phyloP scores from a whole-genome alignment of 2,888 invertebrate species.

The Axea sp. region DNA sequence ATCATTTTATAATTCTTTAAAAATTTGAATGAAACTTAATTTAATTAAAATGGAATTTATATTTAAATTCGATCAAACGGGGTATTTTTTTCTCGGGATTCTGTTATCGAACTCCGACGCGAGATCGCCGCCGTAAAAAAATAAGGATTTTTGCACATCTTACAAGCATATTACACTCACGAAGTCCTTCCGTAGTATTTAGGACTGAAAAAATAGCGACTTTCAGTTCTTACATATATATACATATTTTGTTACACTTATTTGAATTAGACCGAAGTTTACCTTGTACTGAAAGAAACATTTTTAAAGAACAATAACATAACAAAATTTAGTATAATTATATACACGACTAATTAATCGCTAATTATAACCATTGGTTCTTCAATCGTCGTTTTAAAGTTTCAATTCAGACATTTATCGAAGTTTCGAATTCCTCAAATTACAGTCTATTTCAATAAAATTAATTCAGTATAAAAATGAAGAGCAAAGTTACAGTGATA shows the following conservation, averaged over 20 bases:
- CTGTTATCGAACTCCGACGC: constrained; percentile 18
- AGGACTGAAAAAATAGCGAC: constrained; percentile 18
- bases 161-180: constrained; percentile 34
- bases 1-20: no score
- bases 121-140: constrained; percentile 43
- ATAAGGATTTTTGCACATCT: constrained; percentile 34
- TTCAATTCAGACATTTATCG: no score
- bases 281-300: constrained; percentile 2
- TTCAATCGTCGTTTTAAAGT: no score
- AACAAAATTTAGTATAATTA: no score
- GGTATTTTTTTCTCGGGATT: no score
- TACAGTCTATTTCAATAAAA: constrained; percentile 19
- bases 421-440: no score
- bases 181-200: constrained; percentile 15
- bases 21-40: no score
- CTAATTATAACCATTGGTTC: no score
- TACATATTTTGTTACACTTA: constrained; percentile 14
- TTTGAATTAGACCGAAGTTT: constrained; percentile 2
- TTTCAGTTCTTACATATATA: constrained; percentile 6
- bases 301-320: constrained; percentile 8
- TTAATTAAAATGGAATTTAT: no score
- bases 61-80: no score
- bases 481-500: no score
- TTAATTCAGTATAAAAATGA: constrained; percentile 7
- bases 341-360: no score